Base-by-base conservation (phyloP, 2,797 vertebrate species). In the Chloroceryle inda region DNA sequence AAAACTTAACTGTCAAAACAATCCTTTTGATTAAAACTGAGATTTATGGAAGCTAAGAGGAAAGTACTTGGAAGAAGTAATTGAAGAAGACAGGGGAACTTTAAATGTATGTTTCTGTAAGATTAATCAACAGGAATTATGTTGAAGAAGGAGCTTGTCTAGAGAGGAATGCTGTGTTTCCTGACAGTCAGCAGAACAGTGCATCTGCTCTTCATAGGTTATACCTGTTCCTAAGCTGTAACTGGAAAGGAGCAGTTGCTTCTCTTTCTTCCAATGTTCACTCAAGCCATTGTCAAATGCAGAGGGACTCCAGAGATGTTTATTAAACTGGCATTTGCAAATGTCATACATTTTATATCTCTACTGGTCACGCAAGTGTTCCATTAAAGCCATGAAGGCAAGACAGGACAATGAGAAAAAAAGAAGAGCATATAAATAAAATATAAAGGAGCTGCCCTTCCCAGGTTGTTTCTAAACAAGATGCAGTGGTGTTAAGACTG, bases 321-420 rank as follows among this genome's bases (percentile, higher is more conserved):
- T 92, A 89, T 80, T 96, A 81, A 97, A 83, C 10, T 66, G 84
- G 50, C 55, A 92, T 89, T 97, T 96, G 63, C 63, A 95, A 97
- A 97, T 95, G 85, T 88, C 91, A 96, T 50, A 56, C n/a, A 76
- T 71, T 94, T 85, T 81, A 47, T 72, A 45, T 85, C 73, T 73
- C 55, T 80, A 45, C 11, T 23, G 75, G 45, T 47, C 62, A 78
- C 37, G 21, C 38, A 78, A 92, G 23, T n/a, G 20, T 76, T 92
- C 74, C 29, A 37, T 49, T 88, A 42, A 85, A 85, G 20, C 31
- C 52, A 50, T 44, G 44, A 81, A 89, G 61, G 79, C 21, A 64
- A 90, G n/a, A 45, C 5, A 79, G 42, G 29, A 87, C 18, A 81
- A 84, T 22, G 8, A 63, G 13, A 37, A 42, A 79, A 77, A 88